Base-by-base conservation (phyloP, 2,888 invertebrate species). In the Thymelicus acteon region DNA sequence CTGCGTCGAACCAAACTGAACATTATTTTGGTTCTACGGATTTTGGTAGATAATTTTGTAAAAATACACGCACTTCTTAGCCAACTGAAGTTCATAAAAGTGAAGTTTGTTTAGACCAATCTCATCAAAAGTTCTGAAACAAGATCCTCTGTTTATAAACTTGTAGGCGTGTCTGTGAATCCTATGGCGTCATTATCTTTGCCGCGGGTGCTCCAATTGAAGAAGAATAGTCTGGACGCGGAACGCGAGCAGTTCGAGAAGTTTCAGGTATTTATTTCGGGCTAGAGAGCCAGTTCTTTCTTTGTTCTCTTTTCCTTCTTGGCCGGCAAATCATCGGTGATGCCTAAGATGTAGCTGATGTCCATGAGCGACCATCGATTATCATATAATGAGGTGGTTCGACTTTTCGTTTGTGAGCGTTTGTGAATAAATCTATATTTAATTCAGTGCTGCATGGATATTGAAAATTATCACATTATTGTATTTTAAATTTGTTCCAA, bases 211-310 rank as follows among this genome's bases (percentile, higher is more conserved):
- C 91, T 96, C 74, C 96, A 96, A 84, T 95, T 95, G 77, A 95
- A 96, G 85, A 97, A 96, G 92, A 96, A 96, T 75, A 96, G 96
- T 84, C 88, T 97, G 84, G 97, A 97, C 85, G 95, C 96, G 76
- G 97, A 97, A 88, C 95, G 97, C 69, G 97, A 97, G 87, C 96
- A 96, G 81, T 97, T 97, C 86, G 97, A 97, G 90, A 97, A 97
- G 89, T 95, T 96, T 83, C 97, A 97, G 96, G 97, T 97, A 91
- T 83, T n/a, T 63, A 62, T 31, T 31, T 31, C 31, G 31, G 31
- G 0, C 31, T 31, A 5, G 31, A 31, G 31, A 31, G 31, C 31
- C 31, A 31, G 31, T 31, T 31, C 1, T 31, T 31, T 31, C 19
- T 31, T 31, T 31, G 4, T 31, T 31, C 31, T 31, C 31, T 31